Evolutionary conservation across 1,140 invertebrate genomes (phyloP).

Genomic region (Thrips palmi): DNA sequence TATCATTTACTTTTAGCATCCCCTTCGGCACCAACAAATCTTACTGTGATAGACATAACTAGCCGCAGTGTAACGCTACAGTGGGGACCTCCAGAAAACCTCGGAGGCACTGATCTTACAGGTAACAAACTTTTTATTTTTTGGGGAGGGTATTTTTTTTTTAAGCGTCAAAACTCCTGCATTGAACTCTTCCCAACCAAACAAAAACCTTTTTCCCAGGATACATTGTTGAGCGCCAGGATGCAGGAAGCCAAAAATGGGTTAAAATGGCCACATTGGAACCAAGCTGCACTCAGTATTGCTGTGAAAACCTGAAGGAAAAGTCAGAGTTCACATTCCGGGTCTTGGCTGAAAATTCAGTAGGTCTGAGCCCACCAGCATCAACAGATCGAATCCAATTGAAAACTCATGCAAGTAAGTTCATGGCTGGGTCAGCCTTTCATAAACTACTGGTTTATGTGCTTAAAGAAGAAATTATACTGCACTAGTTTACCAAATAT

Average conservation of each 20-base stretch:
- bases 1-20: constrained; percentile 36
- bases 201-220: constrained; percentile 26
- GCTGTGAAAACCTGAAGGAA: constrained; percentile 73
- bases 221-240: constrained; percentile 85
- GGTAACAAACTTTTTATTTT: constrained; percentile 27
- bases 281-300: constrained; percentile 52
- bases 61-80: constrained; percentile 67
- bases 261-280: constrained; percentile 73
- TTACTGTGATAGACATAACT: constrained; percentile 59
- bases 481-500: too few species aligned
- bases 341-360: constrained; percentile 77
- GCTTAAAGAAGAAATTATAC: neutral
- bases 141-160: too few species aligned
- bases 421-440: neutral
- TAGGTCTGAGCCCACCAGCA: constrained; percentile 64
- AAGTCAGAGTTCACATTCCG: constrained; percentile 78
- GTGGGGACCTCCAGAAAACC: constrained; percentile 68
- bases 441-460: too few species aligned
- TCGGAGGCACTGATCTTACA: constrained; percentile 72
- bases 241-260: constrained; percentile 57
- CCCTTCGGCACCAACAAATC: constrained; percentile 60
- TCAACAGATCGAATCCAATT: constrained; percentile 62
- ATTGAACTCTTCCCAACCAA: neutral
- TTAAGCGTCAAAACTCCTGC: constrained; percentile 21
- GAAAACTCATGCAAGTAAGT: constrained; percentile 89